A percentile compares a stretch with the other conserved stretches of the same genome.
phyloP scores from a whole-genome alignment of 2,888 invertebrate species.

The Caenorhabditis afra region DNA sequence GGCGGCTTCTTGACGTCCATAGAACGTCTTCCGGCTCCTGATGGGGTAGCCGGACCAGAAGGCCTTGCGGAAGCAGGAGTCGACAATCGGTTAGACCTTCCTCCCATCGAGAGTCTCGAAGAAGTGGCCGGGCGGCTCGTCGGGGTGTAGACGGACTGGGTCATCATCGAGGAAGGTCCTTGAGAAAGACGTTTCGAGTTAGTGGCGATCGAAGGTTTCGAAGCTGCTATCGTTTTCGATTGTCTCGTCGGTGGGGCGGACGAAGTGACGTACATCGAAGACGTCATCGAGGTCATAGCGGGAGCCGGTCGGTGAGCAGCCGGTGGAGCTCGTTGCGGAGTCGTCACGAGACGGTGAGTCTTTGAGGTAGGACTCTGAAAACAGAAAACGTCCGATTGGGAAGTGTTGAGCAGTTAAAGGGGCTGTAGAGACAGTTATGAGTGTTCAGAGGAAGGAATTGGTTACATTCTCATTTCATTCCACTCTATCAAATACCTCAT shows the following conservation, averaged over 20 bases:
- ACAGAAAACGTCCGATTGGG: neutral
- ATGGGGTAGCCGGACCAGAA: neutral
- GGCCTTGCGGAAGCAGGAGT: conserved; percentile 1
- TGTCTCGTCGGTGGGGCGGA: conserved; percentile 48
- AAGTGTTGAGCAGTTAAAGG: neutral
- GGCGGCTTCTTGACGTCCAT: conserved; percentile 26
- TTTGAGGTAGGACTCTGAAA: conserved; percentile 38
- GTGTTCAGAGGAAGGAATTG: neutral
- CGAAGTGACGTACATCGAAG: conserved; percentile 62
- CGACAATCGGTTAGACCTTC: conserved; percentile 1
- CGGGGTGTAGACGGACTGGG: conserved; percentile 62
- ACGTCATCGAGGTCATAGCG: conserved; percentile 53
- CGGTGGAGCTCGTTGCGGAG: conserved; percentile 33
- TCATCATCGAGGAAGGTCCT: conserved; percentile 44
- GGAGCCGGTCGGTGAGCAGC: conserved; percentile 42
- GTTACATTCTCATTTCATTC: neutral
- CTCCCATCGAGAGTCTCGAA: conserved; percentile 23
- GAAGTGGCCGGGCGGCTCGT: conserved; percentile 29
- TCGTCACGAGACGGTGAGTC: conserved; percentile 9
- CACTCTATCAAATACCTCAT: conserved; percentile 38
- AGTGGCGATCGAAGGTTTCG: neutral
- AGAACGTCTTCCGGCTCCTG: conserved; percentile 8
- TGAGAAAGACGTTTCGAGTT: conserved; percentile 1
- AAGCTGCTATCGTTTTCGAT: conserved; percentile 7
- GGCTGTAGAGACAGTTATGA: conserved; percentile 11